A percentile compares a stretch with the other conserved stretches of the same genome.
Evolutionary conservation across 1,140 invertebrate species (phyloP).

Genomic region (Olivierus martensii): DNA sequence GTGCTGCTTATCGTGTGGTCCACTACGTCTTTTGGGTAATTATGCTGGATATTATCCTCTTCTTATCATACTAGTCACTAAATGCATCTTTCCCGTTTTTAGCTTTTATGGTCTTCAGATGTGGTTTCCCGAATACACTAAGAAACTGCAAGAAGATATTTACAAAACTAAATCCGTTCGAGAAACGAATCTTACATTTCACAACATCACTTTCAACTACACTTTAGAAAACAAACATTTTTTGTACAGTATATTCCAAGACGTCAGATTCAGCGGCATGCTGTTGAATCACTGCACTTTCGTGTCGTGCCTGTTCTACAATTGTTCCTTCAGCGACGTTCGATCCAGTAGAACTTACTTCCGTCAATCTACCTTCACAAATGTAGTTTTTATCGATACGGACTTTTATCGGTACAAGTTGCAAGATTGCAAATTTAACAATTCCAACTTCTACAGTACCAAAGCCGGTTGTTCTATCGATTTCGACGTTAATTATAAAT

Average conservation of each 20-base stretch:
- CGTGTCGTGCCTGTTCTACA: slow-evolving; percentile 22
- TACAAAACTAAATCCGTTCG: slow-evolving; percentile 22
- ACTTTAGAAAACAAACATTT: slow-evolving; percentile 24
- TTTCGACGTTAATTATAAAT: slow-evolving; percentile 27
- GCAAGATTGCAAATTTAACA: slow-evolving; percentile 20
- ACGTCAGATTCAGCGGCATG: slow-evolving; percentile 21
- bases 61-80: no score
- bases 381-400: slow-evolving; percentile 25
- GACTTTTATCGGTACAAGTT: slow-evolving; percentile 27
- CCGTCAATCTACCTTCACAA: slow-evolving; percentile 18
- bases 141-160: slow-evolving; percentile 30
- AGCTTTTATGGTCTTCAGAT: slow-evolving; percentile 40
- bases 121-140: slow-evolving; percentile 41
- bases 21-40: slow-evolving; percentile 36
- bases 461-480: slow-evolving; percentile 24
- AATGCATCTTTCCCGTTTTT: background rate
- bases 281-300: slow-evolving; percentile 26
- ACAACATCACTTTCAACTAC: slow-evolving; percentile 11
- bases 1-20: slow-evolving; percentile 33
- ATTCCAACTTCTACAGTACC: slow-evolving; percentile 21
- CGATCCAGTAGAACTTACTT: slow-evolving; percentile 27
- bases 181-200: background rate
- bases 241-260: slow-evolving; percentile 18
- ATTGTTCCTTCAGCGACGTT: slow-evolving; percentile 23
- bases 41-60: no score